Evolutionary conservation across 1,140 invertebrate genomes (phyloP).

Genomic region (Chymomyza costata): DNA sequence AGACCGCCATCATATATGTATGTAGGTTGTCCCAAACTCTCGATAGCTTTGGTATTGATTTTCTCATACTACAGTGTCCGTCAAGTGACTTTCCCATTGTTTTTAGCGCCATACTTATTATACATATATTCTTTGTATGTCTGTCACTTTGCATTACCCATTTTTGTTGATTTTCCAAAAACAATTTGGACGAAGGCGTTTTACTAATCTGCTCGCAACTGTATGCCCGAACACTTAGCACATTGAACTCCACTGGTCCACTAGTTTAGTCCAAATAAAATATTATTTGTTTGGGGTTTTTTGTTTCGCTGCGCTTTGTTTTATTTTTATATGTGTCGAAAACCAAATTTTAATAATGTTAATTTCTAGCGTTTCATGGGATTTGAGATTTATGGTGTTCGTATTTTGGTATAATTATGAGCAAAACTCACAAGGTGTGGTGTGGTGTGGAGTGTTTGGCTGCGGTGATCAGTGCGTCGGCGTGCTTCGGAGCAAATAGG

Average conservation of each 20-base stretch:
- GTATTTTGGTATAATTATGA: conserved; percentile 51
- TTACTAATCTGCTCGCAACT: conserved; percentile 33
- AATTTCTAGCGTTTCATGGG: conserved; percentile 67
- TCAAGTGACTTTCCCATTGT: background rate
- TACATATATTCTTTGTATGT: background rate
- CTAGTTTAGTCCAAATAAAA: conserved; percentile 69
- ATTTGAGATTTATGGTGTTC: conserved; percentile 51
- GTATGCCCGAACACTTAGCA: conserved; percentile 39
- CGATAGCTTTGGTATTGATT: no score
- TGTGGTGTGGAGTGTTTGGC: conserved; percentile 11
- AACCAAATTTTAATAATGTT: conserved; percentile 73
- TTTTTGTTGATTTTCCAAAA: conserved; percentile 23
- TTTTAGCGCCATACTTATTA: no score
- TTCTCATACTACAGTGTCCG: background rate
- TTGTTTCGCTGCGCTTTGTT: conserved; percentile 53
- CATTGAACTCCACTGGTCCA: conserved; percentile 12
- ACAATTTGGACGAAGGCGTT: conserved; percentile 25
- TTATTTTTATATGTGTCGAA: conserved; percentile 45
- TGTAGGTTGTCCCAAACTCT: no score
- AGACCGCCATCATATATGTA: no score
- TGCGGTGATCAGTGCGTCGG: conserved; percentile 25
- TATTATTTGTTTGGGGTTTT: conserved; percentile 51
- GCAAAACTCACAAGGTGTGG: conserved; percentile 43
- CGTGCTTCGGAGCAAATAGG: conserved; percentile 50
- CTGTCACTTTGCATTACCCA: no score